Conservation (phyloP, 2,797 vertebrate species). For the Sarcophilus harrisii region DNA sequence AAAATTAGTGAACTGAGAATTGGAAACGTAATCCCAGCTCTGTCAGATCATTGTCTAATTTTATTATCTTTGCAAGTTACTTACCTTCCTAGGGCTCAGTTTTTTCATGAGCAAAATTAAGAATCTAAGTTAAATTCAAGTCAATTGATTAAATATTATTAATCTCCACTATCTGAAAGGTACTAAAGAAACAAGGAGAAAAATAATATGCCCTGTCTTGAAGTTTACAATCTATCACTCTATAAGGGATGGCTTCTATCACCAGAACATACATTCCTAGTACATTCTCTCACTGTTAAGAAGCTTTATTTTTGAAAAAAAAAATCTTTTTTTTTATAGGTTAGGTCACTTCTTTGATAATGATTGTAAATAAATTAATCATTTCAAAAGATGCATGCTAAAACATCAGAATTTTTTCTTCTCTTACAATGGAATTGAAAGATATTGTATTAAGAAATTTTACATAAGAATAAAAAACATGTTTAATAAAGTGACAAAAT, state of each 20-base stretch:
- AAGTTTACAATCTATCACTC: background rate
- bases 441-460: background rate
- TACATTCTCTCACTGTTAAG: background rate
- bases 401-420: background rate
- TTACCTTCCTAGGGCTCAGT: background rate
- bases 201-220: background rate
- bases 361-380: conserved; percentile 43
- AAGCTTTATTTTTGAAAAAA: background rate
- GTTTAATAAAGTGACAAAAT: conserved; percentile 1
- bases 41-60: background rate
- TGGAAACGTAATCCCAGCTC: background rate
- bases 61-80: background rate
- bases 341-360: background rate
- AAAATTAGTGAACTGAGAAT: background rate
- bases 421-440: conserved; percentile 3
- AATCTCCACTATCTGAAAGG: background rate
- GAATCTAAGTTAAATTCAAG: background rate
- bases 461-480: background rate
- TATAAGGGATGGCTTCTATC: background rate
- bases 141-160: background rate
- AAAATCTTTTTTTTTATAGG: conserved; percentile 2
- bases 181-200: background rate
- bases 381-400: conserved; percentile 38
- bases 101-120: background rate
- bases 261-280: background rate